Evolutionary conservation across 2,113 vertebrate genomes (phyloP).

Genomic region (Cochlearius cochlearius): DNA sequence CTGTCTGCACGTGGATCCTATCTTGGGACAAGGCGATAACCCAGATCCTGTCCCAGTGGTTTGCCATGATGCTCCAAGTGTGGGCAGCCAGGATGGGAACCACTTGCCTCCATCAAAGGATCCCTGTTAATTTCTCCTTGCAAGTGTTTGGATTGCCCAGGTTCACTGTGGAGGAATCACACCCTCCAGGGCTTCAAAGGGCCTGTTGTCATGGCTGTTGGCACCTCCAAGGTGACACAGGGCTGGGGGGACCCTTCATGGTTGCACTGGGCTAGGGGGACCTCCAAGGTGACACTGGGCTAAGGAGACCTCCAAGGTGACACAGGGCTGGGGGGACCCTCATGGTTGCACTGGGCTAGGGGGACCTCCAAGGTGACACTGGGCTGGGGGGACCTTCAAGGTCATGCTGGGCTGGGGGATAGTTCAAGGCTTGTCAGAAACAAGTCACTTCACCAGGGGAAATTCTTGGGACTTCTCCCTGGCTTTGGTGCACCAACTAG

Average conservation of each 20-base stretch:
- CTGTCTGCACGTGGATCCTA: neutral
- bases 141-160: neutral
- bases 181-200: neutral
- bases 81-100: neutral
- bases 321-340: no score
- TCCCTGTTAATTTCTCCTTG: neutral
- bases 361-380: neutral
- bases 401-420: neutral
- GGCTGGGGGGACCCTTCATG: no score
- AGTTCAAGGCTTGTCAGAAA: neutral
- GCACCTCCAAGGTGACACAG: no score
- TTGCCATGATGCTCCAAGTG: neutral
- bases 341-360: no score
- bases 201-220: neutral
- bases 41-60: neutral
- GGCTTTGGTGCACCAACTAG: neutral
- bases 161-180: neutral
- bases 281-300: neutral
- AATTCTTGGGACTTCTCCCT: neutral
- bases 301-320: neutral
- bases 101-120: neutral
- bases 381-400: neutral
- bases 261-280: neutral
- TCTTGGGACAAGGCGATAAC: neutral
- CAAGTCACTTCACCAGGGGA: neutral